These are phyloP conservation scores for Atherinomorus stipes DNA, from an alignment of 2,113 vertebrate genomes.

Conservation along the genomic window DNA sequence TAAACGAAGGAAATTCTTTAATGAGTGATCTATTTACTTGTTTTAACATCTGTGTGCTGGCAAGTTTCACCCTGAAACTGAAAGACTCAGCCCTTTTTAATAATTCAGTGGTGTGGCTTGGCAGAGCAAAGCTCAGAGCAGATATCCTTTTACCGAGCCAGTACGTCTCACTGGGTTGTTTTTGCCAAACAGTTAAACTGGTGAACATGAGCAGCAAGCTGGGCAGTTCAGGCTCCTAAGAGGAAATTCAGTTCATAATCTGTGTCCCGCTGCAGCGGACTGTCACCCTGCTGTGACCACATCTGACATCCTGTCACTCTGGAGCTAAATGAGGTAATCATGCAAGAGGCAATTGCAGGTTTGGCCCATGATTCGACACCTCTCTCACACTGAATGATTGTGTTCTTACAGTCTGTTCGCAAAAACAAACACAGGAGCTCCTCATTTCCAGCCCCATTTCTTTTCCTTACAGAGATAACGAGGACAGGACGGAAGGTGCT, in stretches of 20 bases:
- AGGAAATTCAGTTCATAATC: constrained; percentile 25
- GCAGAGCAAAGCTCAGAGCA: constrained; percentile 41
- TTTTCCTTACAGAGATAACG: constrained; percentile 11
- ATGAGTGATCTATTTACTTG: constrained; percentile 2
- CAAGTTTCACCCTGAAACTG: constrained; percentile 57
- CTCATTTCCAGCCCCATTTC: background rate
- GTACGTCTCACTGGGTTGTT: constrained; percentile 47
- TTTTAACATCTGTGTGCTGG: constrained; percentile 24
- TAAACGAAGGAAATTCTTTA: background rate
- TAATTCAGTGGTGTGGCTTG: constrained; percentile 82
- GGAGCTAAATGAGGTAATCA: constrained; percentile 61
- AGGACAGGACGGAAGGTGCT: constrained; percentile 23
- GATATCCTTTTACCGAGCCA: constrained; percentile 67
- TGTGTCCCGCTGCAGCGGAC: constrained; percentile 45
- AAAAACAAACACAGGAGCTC: constrained; percentile 39
- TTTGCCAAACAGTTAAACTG: constrained; percentile 59
- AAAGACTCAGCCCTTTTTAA: constrained; percentile 76
- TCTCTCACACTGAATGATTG: constrained; percentile 44
- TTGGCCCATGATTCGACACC: constrained; percentile 39
- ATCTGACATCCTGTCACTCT: constrained; percentile 70
- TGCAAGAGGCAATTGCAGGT: constrained; percentile 56
- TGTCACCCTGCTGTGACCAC: constrained; percentile 69
- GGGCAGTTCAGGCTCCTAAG: constrained; percentile 9
- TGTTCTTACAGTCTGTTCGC: constrained; percentile 18
- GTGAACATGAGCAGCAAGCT: constrained; percentile 26